phyloP scores from a whole-genome alignment of 2,797 vertebrate species.

The Poeciliopsis paucimaculata region DNA sequence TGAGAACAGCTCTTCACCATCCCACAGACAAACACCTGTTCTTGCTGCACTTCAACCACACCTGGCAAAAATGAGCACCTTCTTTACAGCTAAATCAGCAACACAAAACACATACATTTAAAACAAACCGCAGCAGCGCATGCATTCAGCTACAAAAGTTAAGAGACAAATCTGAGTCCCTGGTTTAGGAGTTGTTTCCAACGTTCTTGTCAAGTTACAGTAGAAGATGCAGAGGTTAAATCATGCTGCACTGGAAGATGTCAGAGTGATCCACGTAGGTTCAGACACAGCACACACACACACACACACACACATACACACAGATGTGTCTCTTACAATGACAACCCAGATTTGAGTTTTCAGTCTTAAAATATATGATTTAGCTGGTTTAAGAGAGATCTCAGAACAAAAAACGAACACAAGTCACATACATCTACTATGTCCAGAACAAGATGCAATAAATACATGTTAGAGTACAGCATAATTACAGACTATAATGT shows the following conservation, averaged over 20 bases:
- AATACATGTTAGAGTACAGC: neutral
- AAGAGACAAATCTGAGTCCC: slow-evolving; percentile 12
- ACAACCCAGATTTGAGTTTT: slow-evolving; percentile 30
- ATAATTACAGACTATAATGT: neutral
- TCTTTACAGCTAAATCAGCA: slow-evolving; percentile 34
- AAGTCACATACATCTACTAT: neutral
- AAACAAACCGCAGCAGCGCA: slow-evolving; percentile 19
- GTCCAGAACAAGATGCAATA: neutral
- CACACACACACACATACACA: neutral
- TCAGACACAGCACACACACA: slow-evolving; percentile 8
- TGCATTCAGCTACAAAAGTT: slow-evolving; percentile 1
- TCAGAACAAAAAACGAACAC: slow-evolving; percentile 23
- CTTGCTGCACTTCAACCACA: slow-evolving; percentile 58
- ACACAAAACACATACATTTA: slow-evolving; percentile 11
- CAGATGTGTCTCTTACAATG: slow-evolving; percentile 14
- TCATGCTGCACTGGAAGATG: slow-evolving; percentile 23
- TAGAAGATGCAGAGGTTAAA: slow-evolving; percentile 39
- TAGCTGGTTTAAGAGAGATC: slow-evolving; percentile 52
- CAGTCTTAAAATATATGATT: slow-evolving; percentile 18
- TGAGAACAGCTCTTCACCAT: slow-evolving; percentile 55
- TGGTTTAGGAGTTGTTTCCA: slow-evolving; percentile 29
- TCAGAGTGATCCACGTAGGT: slow-evolving; percentile 21
- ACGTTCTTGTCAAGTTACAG: slow-evolving; percentile 29
- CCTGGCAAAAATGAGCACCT: slow-evolving; percentile 45
- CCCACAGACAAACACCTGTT: slow-evolving; percentile 66